Evolutionary conservation across 2,797 vertebrate species (phyloP).

Genomic region (Saguinus oedipus): DNA sequence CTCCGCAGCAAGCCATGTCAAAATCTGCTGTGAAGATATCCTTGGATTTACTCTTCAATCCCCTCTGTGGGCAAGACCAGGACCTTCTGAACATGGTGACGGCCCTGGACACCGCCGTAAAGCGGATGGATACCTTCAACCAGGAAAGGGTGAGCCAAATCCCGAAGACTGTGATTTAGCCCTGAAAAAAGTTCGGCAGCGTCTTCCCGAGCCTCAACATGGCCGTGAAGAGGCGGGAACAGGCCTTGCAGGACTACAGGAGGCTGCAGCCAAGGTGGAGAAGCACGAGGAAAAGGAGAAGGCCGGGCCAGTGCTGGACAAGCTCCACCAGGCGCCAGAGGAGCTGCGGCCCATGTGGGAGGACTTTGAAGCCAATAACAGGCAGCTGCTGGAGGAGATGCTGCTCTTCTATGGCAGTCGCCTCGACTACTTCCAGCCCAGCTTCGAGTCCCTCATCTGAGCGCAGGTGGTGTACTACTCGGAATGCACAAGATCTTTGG

Average conservation of each 20-base stretch:
- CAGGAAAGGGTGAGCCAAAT: constrained; percentile 99
- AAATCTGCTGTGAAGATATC: constrained; percentile 97
- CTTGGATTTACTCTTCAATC: constrained; percentile 93
- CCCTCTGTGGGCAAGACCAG: constrained; percentile 95
- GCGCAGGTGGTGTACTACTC: constrained; percentile 97
- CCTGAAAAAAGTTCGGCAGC: constrained; percentile 96
- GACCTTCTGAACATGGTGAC: constrained; percentile 93
- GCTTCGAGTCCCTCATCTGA: constrained; percentile 96
- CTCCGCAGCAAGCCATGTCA: constrained; percentile 88
- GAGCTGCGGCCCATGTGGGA: constrained; percentile 95
- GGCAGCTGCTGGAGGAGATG: constrained; percentile 98
- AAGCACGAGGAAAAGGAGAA: constrained; percentile 98
- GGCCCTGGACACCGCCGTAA: constrained; percentile 96
- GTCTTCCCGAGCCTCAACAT: constrained; percentile 98
- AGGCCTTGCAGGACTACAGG: constrained; percentile 95
- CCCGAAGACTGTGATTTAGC: constrained; percentile 97
- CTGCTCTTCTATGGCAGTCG: constrained; percentile 97
- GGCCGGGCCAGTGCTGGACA: constrained; percentile 93
- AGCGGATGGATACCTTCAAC: constrained; percentile 97
- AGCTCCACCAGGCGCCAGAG: constrained; percentile 96
- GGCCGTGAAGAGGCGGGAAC: constrained; percentile 96
- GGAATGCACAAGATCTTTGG: constrained; percentile 96
- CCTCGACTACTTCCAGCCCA: constrained; percentile 98
- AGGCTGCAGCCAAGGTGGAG: constrained; percentile 96
- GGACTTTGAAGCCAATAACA: constrained; percentile 97